phyloP scores from a whole-genome alignment of 2,797 vertebrate species.

The Brotula barbata region DNA sequence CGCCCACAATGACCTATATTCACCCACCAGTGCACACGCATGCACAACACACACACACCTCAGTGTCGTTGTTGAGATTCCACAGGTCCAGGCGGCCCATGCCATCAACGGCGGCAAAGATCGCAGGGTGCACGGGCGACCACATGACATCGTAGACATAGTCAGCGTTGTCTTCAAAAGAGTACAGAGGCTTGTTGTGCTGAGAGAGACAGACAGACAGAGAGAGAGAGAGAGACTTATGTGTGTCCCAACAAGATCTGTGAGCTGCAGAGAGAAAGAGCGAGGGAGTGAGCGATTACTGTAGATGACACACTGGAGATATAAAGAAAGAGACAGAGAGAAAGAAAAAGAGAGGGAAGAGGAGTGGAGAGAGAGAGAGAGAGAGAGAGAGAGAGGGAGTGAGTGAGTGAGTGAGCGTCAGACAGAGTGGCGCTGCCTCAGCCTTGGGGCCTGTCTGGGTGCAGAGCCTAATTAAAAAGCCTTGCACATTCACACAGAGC shows the following conservation, averaged over 20 bases:
- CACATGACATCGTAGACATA: constrained; percentile 98
- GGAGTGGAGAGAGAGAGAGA: constrained; percentile 76
- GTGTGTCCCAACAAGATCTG: constrained; percentile 22
- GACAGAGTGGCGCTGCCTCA: constrained; percentile 91
- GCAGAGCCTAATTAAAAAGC: constrained; percentile 95
- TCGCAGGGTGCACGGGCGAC: constrained; percentile 93
- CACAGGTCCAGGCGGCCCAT: constrained; percentile 97
- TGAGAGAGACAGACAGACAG: constrained; percentile 61
- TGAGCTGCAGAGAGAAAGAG: constrained; percentile 26
- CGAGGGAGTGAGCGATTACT: constrained; percentile 40
- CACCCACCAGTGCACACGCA: not conserved
- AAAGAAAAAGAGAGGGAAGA: constrained; percentile 43
- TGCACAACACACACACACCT: constrained; percentile 79
- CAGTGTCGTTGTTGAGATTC: constrained; percentile 98
- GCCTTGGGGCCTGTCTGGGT: constrained; percentile 96
- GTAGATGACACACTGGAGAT: constrained; percentile 59
- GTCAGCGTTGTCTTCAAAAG: constrained; percentile 98
- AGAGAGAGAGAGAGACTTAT: constrained; percentile 14
- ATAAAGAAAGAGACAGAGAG: constrained; percentile 36
- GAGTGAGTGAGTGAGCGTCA: constrained; percentile 81
- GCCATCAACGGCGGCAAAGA: constrained; percentile 94
- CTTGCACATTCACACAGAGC: constrained; percentile 93
- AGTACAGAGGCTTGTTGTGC: constrained; percentile 98
- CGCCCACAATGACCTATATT: constrained; percentile 30
- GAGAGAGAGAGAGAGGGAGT: constrained; percentile 59